A percentile compares a stretch with the other conserved stretches of the same genome.
Evolutionary conservation across 2,797 vertebrate genomes (phyloP).

Genomic region (Pteronotus mesoamericanus): DNA sequence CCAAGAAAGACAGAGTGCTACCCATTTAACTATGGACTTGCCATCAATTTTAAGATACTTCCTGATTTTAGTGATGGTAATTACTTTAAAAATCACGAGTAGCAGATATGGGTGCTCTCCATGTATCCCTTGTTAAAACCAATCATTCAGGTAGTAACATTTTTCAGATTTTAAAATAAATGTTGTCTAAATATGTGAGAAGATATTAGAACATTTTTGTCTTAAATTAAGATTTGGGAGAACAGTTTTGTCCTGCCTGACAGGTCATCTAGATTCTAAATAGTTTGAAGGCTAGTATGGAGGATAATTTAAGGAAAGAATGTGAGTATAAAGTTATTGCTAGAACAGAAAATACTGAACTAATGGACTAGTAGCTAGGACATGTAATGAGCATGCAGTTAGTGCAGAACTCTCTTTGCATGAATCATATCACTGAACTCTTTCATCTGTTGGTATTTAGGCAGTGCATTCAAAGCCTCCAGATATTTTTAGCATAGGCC

Average conservation of each 20-base stretch:
- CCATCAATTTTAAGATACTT: background rate
- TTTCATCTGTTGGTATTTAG: background rate
- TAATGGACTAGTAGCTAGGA: background rate
- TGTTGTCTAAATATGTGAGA: background rate
- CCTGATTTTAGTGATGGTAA: background rate
- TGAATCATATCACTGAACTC: background rate
- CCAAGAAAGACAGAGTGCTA: background rate
- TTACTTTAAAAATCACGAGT: background rate
- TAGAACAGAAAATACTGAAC: background rate
- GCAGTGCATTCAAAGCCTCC: background rate
- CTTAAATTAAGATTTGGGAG: background rate
- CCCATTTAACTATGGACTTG: background rate
- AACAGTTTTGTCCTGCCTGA: background rate
- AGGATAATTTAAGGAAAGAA: background rate
- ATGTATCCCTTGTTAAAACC: background rate
- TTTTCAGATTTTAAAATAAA: background rate
- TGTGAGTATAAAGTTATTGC: background rate
- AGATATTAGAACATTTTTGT: background rate
- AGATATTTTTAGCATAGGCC: background rate
- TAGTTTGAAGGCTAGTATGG: background rate
- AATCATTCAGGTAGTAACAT: background rate
- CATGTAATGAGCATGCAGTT: background rate
- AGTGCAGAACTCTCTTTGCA: background rate
- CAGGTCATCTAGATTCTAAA: background rate
- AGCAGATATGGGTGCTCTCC: background rate